phyloP scores from a whole-genome alignment of 1,140 invertebrate genomes.

The Batillaria attramentaria region DNA sequence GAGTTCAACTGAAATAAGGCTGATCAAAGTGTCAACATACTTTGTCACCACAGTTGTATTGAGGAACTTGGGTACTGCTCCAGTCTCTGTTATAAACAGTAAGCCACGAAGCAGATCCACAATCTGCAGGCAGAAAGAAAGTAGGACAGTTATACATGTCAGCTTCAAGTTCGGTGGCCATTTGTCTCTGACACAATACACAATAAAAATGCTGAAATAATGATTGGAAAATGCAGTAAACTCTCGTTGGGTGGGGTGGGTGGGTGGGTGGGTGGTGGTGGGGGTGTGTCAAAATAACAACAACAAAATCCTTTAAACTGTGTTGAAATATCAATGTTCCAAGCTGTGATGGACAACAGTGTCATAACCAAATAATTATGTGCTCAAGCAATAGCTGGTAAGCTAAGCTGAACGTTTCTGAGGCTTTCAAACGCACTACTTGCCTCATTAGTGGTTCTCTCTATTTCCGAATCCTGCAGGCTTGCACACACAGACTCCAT shows the following conservation, averaged over 20 bases:
- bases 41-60: slow-evolving; percentile 44
- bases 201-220: no score
- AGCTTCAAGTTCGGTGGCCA: background rate
- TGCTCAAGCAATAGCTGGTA: background rate
- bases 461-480: slow-evolving; percentile 34
- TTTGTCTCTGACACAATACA: background rate
- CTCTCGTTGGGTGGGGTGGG: no score
- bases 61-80: slow-evolving; percentile 53
- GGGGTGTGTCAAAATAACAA: no score
- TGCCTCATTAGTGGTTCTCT: slow-evolving; percentile 41
- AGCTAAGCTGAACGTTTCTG: background rate
- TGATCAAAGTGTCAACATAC: slow-evolving; percentile 41
- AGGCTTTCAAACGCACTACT: background rate
- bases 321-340: background rate
- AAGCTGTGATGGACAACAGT: background rate
- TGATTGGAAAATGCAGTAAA: no score
- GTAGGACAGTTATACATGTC: background rate
- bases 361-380: background rate
- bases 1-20: no score
- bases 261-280: no score
- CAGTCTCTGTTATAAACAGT: slow-evolving; percentile 53
- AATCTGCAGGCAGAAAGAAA: slow-evolving; percentile 34
- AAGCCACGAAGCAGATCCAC: slow-evolving; percentile 45
- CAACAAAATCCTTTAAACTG: no score
- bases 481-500: slow-evolving; percentile 36